Conservation (phyloP, 2,797 vertebrate species). For the Paguma larvata region DNA sequence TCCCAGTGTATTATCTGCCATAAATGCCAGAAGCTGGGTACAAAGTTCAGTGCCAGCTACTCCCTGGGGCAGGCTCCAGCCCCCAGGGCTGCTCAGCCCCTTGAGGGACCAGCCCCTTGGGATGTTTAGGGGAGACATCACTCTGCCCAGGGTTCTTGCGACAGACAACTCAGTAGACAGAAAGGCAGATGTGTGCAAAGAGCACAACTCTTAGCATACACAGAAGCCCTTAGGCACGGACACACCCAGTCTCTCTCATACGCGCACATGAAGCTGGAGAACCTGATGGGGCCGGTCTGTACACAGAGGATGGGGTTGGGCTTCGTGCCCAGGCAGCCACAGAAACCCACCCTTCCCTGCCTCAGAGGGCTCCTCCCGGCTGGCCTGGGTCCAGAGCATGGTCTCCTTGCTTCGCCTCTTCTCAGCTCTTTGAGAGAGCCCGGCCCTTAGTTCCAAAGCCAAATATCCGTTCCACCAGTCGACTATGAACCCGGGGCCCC, state of each 20-base stretch:
- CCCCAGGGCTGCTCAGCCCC: not conserved
- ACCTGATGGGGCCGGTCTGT: not conserved
- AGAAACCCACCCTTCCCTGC: conserved; percentile 41
- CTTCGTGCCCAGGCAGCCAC: not conserved
- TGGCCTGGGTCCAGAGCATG: not conserved
- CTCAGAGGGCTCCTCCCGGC: not conserved
- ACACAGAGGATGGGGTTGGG: not conserved
- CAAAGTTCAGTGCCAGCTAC: conserved; percentile 32
- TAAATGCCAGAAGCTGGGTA: conserved; percentile 33
- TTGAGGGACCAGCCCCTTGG: not conserved
- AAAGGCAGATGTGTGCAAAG: not conserved
- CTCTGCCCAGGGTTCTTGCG: not conserved
- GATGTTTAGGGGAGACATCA: not conserved
- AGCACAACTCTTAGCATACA: not conserved
- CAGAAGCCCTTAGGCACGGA: not conserved
- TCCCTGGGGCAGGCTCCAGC: not conserved
- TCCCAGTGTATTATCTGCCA: not conserved
- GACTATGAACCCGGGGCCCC: not conserved
- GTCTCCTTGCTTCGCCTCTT: not conserved
- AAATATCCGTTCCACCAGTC: not conserved
- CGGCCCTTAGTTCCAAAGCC: not conserved
- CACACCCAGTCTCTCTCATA: not conserved
- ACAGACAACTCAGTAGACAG: not conserved
- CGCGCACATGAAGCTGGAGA: not conserved
- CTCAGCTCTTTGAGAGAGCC: not conserved